Evolutionary conservation across 2,113 vertebrate species (phyloP), one percentile per base, ranked within the genome.

Genomic region (Anthoscopus minutus): DNA sequence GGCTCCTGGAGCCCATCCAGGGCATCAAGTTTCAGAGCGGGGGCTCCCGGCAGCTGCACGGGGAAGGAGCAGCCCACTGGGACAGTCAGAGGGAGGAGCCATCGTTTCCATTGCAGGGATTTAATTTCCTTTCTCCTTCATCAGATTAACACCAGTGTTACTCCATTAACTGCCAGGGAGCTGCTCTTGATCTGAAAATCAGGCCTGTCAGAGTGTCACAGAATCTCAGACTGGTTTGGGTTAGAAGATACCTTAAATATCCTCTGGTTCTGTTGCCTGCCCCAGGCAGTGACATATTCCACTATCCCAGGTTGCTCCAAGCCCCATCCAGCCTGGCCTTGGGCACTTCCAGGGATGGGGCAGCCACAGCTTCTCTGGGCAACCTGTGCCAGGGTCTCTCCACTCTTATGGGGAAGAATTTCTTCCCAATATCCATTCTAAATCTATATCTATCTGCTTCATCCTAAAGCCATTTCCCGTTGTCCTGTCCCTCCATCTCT

Each of bases 91-190:
- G 35, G 53, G 65, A 61, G 56, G 70, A 88, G 48, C 90, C 86
- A 30, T n/a, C 50, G 12, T 42, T 89, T 45, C 65, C 60, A 31
- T n/a, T 67, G 77, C 69, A 65, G 77, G 40, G 40, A 89, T 84
- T 67, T 78, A 27, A n/a, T 93, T 85, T 82, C 57, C 91, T 42
- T 81, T 37, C 89, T 35, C 11, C 91, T 92, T 82, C 91, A 69
- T 80, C 48, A 65, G 85, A 79, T 72, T 93, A 79, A 76, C 84
- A 81, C 85, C 85, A 40, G 0, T 17, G 74, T 76, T 76, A 94
- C 92, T 92, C 66, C 66, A 65, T 82, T 74, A 60, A 79, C 85
- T 82, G 33, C 84, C 65, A n/a, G 54, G 70, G 66, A 93, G 78
- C 51, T 82, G 81, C 60, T 95, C 69, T 38, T 47, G 48, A 24